Evolutionary conservation across 2,888 invertebrate species (phyloP).

Genomic region (Hofmannophila pseudospretella): DNA sequence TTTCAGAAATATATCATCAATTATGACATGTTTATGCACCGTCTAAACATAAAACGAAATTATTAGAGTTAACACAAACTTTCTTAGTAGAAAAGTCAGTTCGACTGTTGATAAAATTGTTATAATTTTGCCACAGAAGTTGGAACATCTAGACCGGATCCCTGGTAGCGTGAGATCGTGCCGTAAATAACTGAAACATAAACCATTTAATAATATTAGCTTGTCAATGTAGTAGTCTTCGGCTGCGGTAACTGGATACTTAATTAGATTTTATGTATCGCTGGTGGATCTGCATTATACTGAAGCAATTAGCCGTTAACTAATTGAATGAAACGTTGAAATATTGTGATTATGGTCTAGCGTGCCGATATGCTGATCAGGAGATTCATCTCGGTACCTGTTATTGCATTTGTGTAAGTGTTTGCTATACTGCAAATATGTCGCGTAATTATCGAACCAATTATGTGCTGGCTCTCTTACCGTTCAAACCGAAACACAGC

Average conservation of each 20-base stretch:
- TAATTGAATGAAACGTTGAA: conserved; percentile 11
- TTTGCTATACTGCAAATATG: too few relatives aligned
- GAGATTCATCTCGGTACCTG: conserved; percentile 1
- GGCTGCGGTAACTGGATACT: background rate
- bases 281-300: background rate
- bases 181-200: conserved; percentile 1
- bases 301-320: conserved; percentile 6
- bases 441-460: too few relatives aligned
- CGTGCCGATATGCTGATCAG: conserved; percentile 9
- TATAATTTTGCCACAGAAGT: too few relatives aligned
- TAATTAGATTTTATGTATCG: conserved; percentile 2
- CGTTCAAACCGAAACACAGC: too few relatives aligned
- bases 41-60: conserved; percentile 8
- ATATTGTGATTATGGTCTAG: conserved; percentile 7
- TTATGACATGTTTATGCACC: conserved; percentile 35
- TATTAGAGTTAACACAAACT: conserved; percentile 6
- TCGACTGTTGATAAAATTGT: too few relatives aligned
- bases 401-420: too few relatives aligned
- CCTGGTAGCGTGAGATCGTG: too few relatives aligned
- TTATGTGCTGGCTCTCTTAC: too few relatives aligned
- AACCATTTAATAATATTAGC: conserved; percentile 2
- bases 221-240: background rate
- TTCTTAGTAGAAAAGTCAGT: background rate
- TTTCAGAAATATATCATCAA: conserved; percentile 43
- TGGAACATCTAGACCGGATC: too few relatives aligned